A percentile compares a stretch with the other conserved stretches of the same genome.
Evolutionary conservation across 2,797 vertebrate species (phyloP).

Genomic region (Onychomys leucogaster): DNA sequence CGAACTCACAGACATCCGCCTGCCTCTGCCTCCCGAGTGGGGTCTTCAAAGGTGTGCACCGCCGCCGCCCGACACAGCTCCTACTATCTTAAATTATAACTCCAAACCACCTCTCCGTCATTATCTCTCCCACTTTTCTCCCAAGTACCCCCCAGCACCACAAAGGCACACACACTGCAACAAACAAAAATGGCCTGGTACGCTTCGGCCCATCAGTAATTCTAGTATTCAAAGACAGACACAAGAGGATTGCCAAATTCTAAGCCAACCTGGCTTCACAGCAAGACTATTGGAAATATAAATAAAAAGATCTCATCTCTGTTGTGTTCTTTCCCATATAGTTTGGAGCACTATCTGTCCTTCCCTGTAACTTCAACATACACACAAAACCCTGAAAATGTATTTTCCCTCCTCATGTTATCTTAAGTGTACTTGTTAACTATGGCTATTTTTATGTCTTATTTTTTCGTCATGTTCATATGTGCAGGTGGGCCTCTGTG

Average conservation of each 20-base stretch:
- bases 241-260: not conserved
- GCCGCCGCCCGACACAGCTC: too few species aligned
- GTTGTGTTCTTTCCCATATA: slow-evolving; percentile 13
- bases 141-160: not conserved
- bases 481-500: not conserved
- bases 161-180: not conserved
- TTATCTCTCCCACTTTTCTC: slow-evolving; percentile 8
- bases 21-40: too few species aligned
- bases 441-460: slow-evolving; percentile 12
- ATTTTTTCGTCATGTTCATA: not conserved
- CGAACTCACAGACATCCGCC: too few species aligned
- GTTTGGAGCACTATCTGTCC: too few species aligned
- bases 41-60: too few species aligned
- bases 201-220: not conserved
- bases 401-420: slow-evolving; percentile 9
- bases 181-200: slow-evolving; percentile 49
- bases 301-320: slow-evolving; percentile 21
- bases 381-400: slow-evolving; percentile 37
- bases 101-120: slow-evolving; percentile 41
- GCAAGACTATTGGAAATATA: not conserved
- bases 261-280: not conserved
- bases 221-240: not conserved
- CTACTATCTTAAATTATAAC: not conserved
- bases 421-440: slow-evolving; percentile 23
- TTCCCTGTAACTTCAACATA: not conserved